A percentile compares a stretch with the other conserved stretches of the same genome.
These are phyloP conservation scores for Panurus biarmicus DNA, from an alignment of 2,113 vertebrate species.

Conservation along the genomic window DNA sequence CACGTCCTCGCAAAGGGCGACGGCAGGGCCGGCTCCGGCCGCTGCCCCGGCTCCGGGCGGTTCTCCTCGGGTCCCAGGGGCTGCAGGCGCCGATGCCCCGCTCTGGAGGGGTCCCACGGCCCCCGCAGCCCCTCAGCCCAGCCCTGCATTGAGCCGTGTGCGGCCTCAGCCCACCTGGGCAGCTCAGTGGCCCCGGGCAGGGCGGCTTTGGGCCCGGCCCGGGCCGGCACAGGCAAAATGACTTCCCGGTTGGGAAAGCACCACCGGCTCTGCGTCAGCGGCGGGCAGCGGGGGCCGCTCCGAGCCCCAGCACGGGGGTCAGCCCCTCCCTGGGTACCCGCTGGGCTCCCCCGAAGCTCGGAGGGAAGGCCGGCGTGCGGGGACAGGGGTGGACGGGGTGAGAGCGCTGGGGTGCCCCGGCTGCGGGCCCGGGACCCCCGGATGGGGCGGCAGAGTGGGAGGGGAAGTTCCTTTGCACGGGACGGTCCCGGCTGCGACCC, in stretches of 20 bases:
- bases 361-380: accelerated
- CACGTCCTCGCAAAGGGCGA: not conserved
- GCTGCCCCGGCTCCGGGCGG: not conserved
- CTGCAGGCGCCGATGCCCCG: not conserved
- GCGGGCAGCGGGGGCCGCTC: not conserved
- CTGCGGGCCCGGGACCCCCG: not conserved
- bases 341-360: not conserved
- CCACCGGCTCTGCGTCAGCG: not conserved
- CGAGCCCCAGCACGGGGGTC: not conserved
- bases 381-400: accelerated
- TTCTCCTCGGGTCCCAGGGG: not conserved
- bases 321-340: accelerated
- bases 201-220: not conserved
- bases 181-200: not conserved
- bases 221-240: not conserved
- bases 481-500: not conserved
- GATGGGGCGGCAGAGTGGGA: not conserved
- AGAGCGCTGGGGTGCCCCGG: not conserved
- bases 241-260: constrained; percentile 45
- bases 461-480: not conserved
- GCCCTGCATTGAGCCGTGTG: not conserved
- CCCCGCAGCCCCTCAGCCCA: not conserved
- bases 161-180: not conserved
- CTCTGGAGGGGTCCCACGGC: not conserved
- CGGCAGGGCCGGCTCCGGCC: not conserved